Percentiles rank a stretch among this genome's conserved stretches.
phyloP scores from a whole-genome alignment of 2,113 vertebrate species.

The Crotalus tigris region DNA sequence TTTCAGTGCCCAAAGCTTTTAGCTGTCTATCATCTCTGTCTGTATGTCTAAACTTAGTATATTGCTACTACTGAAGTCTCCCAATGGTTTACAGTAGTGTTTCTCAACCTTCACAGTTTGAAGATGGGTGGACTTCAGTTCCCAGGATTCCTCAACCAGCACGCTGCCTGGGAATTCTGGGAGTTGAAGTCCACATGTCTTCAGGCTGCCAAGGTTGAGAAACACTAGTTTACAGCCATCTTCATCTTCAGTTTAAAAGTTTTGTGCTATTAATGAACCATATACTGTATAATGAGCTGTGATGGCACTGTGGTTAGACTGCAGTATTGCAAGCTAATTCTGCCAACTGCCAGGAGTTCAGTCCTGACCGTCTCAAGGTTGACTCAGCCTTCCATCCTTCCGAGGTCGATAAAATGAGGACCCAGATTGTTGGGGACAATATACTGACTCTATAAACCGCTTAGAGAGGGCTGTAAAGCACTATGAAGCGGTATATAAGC shows the following conservation, averaged over 20 bases:
- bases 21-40: background rate
- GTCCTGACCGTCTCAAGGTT: background rate
- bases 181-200: background rate
- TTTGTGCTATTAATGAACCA: background rate
- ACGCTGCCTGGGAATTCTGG: background rate
- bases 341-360: background rate
- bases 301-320: background rate
- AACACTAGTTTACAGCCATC: background rate
- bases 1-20: background rate
- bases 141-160: background rate
- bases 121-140: background rate
- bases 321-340: background rate
- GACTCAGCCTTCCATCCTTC: background rate
- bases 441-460: background rate
- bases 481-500: background rate
- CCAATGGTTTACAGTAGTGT: background rate
- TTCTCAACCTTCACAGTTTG: background rate
- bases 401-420: background rate
- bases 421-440: background rate
- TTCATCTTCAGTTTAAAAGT: background rate
- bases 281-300: background rate
- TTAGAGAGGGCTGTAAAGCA: background rate
- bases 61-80: background rate
- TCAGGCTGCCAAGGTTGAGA: background rate
- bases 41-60: background rate